Evolutionary conservation across 1,140 invertebrate genomes (phyloP), one percentile per base, ranked within the genome.

Genomic region (Stratiolaelaps scimitus): DNA sequence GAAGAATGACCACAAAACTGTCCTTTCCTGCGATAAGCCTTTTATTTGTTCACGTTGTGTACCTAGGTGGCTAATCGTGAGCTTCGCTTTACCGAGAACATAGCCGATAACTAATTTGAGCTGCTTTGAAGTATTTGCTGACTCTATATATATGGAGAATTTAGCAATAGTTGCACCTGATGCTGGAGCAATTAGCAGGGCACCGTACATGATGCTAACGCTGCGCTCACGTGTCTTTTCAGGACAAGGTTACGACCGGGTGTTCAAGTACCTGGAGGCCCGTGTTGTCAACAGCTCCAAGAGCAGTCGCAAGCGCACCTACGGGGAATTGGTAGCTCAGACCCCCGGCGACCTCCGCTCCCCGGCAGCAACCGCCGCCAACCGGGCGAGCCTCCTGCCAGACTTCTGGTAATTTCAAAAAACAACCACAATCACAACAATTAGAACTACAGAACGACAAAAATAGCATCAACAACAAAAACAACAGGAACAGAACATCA

Each of bases 181-280:
- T 40, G 34, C 34, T 6, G 34, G 10, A 40, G n/a, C n/a, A n/a
- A n/a, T n/a, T n/a, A 40, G 10, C 34, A 40, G 4, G 34, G 34
- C 34, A n/a, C n/a, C 10, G 53, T 17, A 15, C 47, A 60, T 6
- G 34, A 15, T 34, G 2, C 53, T 60, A 60, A 60, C 53, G 34
- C 26, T 60, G 26, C 15, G 53, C 26, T 60, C 15, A 17, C 34
- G 53, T 29, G 34, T 26, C 23, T 60, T 60, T 60, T 13, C 53
- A 60, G 53, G 53, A 60, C 53, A 60, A 60, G 53, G 53, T 60
- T 60, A 60, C 53, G 53, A 60, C 53, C 53, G 53, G 53, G 53
- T 60, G 26, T 60, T 60, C 34, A 60, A 60, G 34, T 60, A 60
- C 34, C 53, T 60, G 26, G 53, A 60, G 23, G 53, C 53, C 53